phyloP scores from a whole-genome alignment of 2,113 vertebrate species.

The Campylomormyrus tamandua region DNA sequence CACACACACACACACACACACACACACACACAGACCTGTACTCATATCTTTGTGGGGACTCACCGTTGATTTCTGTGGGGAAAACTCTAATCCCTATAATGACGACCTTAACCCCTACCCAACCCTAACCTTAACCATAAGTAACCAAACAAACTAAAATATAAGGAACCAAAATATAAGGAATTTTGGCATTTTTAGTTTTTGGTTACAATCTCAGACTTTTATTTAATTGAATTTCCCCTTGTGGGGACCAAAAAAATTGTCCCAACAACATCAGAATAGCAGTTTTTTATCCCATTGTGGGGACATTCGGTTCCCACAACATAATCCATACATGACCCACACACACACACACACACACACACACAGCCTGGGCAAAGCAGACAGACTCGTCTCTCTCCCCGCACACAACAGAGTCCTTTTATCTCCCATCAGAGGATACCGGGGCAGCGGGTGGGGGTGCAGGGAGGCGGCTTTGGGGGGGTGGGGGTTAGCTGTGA shows the following conservation, averaged over 20 bases:
- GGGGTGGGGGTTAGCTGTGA: conserved; percentile 47
- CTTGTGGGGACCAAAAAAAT: not conserved
- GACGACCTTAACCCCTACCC: not conserved
- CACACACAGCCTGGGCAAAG: not conserved
- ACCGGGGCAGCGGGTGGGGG: conserved; percentile 26
- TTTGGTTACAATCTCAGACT: not conserved
- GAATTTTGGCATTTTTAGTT: not conserved
- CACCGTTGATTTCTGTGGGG: not conserved
- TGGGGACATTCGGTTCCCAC: not conserved
- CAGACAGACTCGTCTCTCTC: conserved; percentile 46
- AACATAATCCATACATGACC: not conserved
- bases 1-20: not conserved
- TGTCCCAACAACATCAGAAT: not conserved
- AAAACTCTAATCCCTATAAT: not conserved
- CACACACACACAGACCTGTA: not conserved
- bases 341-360: not conserved
- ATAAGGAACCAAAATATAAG: not conserved
- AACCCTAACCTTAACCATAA: not conserved
- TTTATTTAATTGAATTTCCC: not conserved
- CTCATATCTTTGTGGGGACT: not conserved
- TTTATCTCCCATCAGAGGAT: conserved; percentile 59
- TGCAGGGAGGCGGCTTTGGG: conserved; percentile 31
- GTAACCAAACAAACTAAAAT: not conserved
- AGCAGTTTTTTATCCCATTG: not conserved
- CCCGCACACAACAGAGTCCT: conserved; percentile 55